Base-by-base conservation (phyloP, 2,113 vertebrate species). In the Oryzias curvinotus region DNA sequence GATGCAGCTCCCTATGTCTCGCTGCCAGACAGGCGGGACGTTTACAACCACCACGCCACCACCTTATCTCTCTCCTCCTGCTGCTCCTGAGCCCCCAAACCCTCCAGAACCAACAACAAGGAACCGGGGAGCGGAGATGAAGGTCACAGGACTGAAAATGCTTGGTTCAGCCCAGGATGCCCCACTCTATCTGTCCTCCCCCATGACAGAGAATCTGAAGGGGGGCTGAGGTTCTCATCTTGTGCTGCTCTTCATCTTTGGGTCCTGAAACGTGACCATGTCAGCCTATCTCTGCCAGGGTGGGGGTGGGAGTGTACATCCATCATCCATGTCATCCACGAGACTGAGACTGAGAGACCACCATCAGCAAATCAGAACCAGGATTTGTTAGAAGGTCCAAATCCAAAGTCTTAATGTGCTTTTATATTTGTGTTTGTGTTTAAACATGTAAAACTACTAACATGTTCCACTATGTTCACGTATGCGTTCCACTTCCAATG, bases 21-120 rank as follows among this genome's bases (percentile, higher is more conserved):
- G 6, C 43, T 58, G 56, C 56, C 56, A 58, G 14, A 46, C 21
- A 45, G 21, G 62, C 3, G 54, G 62, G 55, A 66, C 59, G 0
- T 4, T 18, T 71, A 72, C 78, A 75, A 57, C 61, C 23, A 23
- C 44, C 10, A 18, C 42, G 8, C 66, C 26, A 41, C n/a, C 54
- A 43, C 67, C 7, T 23, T 62, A 80, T 80, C 77, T 55, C 41
- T 43, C 2, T 21, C 73, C 65, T 74, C 73, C 73, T 75, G 79
- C 78, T 85, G 78, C 73, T 84, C 58, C 4, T 6, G 36, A 36
- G 36, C 36, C 36, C 36, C 10, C 12, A 21, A 62, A 54, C 54
- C 49, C 64, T 63, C 26, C 57, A 58, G 16, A 47, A 47, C 57
- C 17, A 45, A 41, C 28, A 42, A 57, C 41, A 13, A 17, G 7